A percentile compares a stretch with the other conserved stretches of the same genome.
Evolutionary conservation across 2,888 invertebrate species (phyloP).

Genomic region (Norana najaformis): DNA sequence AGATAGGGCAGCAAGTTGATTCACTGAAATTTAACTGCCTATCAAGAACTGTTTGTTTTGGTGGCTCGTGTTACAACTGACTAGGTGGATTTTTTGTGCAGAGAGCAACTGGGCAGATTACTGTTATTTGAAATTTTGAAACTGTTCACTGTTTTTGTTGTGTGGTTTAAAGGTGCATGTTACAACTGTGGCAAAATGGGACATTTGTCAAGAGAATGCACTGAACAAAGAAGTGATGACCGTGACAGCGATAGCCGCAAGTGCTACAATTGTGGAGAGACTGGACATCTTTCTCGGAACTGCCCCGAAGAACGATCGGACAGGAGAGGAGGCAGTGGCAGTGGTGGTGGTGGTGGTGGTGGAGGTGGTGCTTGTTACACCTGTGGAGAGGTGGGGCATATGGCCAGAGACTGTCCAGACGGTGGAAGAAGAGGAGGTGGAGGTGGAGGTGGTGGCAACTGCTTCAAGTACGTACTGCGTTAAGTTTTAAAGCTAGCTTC

Average conservation of each 20-base stretch:
- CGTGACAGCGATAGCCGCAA: constrained; percentile 66
- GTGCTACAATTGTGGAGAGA: constrained; percentile 58
- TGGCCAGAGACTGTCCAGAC: constrained; percentile 30
- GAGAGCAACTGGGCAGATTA: too few relatives aligned
- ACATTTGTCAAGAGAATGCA: constrained; percentile 44
- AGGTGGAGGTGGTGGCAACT: background rate
- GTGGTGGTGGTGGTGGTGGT: background rate
- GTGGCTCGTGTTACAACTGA: too few relatives aligned
- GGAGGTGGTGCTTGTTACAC: constrained; percentile 27
- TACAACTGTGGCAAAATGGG: constrained; percentile 80
- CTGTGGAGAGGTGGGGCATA: constrained; percentile 29
- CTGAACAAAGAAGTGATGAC: constrained; percentile 50
- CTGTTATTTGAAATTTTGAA: background rate
- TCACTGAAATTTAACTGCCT: too few relatives aligned
- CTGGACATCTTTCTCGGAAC: constrained; percentile 32
- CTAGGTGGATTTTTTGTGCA: background rate
- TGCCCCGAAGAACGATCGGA: constrained; percentile 65
- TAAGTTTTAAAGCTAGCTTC: background rate
- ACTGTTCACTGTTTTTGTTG: background rate
- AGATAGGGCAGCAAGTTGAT: too few relatives aligned
- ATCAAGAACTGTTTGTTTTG: background rate
- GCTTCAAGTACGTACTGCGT: constrained; percentile 27
- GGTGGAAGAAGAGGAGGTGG: constrained; percentile 17
- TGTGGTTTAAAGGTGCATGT: constrained; percentile 52
- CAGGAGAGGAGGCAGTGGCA: background rate